Evolutionary conservation across 2,113 vertebrate species (phyloP), one percentile per base, ranked within the genome.

Genomic region (Platycercus adscitus): DNA sequence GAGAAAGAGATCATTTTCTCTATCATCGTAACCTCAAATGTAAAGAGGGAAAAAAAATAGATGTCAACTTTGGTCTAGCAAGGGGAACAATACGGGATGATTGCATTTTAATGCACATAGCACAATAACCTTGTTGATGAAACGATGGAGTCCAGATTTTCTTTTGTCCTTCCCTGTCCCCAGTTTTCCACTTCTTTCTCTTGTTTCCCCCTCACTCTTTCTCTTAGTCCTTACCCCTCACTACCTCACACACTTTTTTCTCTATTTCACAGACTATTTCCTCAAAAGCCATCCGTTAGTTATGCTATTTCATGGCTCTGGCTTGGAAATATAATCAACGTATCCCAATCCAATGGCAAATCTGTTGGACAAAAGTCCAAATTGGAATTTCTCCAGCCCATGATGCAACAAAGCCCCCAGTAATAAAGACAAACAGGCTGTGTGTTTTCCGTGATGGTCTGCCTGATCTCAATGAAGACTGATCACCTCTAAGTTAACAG

Each of bases 1-100:
- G 96, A 99, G 97, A 98, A 99, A 99, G 95, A 99, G 98, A 98
- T 99, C 99, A 33, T 99, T 99, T 98, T 99, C 99, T 98, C 99
- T 98, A 96, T 99, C 99, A 98, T 99, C 99, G 46, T 98, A 99
- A 98, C 99, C 99, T 99, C 98, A 94, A 98, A 97, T 95, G 81
- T 79, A 97, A 97, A 98, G 73, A 98, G 93, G 26, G 12, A 2
- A 3, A 89, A 64, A 96, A 95, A 72, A 61, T 65, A 7, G 41
- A 58, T 44, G 80, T 98, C 92, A 97, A 94, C 65, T 82, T 93
- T 58, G 87, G 88, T 96, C 91, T 95, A 52, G 68, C 43, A 73
- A 84, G 65, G 92, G 55, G 56, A 86, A 91, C 58, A 68, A 95
- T 64, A 80, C 0, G 2, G 81, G 37, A 33, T 80, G 91, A 92